A percentile compares a stretch with the other conserved stretches of the same genome.
These are phyloP conservation scores for Platycheirus albimanus DNA, from an alignment of 2,888 invertebrate genomes.

Conservation along the genomic window DNA sequence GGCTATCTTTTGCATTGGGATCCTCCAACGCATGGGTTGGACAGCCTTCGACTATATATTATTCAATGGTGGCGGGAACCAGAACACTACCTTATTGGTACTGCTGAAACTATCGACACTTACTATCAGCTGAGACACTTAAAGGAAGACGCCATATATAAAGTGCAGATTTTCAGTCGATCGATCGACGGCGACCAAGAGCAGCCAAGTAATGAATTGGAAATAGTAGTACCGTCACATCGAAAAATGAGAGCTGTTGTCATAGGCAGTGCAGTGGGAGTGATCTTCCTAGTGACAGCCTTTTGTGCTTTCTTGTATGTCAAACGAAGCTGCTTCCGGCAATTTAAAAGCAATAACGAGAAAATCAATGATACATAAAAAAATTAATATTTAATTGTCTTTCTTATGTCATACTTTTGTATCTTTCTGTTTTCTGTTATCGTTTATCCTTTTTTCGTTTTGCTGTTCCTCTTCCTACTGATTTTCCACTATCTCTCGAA, in stretches of 20 bases:
- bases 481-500: slow-evolving; percentile 23
- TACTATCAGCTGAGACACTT: slow-evolving; percentile 88
- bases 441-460: slow-evolving; percentile 1
- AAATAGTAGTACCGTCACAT: slow-evolving; percentile 88
- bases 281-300: slow-evolving; percentile 87
- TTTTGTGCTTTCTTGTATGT: slow-evolving; percentile 85
- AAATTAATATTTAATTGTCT: neutral
- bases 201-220: slow-evolving; percentile 86
- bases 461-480: slow-evolving; percentile 10
- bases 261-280: slow-evolving; percentile 88
- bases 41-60: slow-evolving; percentile 85
- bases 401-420: slow-evolving; percentile 28
- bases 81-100: slow-evolving; percentile 86
- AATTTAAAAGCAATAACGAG: slow-evolving; percentile 79
- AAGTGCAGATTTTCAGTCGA: slow-evolving; percentile 88
- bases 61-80: slow-evolving; percentile 88
- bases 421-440: slow-evolving; percentile 13
- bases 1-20: slow-evolving; percentile 91
- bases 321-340: slow-evolving; percentile 81
- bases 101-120: slow-evolving; percentile 88
- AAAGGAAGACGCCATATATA: slow-evolving; percentile 89
- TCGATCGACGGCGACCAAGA: slow-evolving; percentile 85
- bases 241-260: slow-evolving; percentile 88
- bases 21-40: slow-evolving; percentile 85
- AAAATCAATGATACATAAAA: slow-evolving; percentile 80